These are phyloP conservation scores for Atherinomorus stipes DNA, from an alignment of 2,113 vertebrate species.

Conservation along the genomic window DNA sequence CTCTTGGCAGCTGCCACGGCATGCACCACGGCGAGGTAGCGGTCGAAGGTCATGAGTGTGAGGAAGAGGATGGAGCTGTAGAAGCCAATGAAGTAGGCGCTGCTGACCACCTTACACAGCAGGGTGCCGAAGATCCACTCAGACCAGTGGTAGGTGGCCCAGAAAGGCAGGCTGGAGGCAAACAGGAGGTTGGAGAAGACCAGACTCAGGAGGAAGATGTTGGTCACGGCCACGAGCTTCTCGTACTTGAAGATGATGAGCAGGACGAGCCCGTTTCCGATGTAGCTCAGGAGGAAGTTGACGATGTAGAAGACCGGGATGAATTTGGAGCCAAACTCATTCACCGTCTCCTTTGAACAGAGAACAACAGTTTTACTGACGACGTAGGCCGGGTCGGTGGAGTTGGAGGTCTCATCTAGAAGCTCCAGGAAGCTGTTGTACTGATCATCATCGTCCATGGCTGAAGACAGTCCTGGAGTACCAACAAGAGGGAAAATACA, in stretches of 20 bases:
- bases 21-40: slow-evolving; percentile 85
- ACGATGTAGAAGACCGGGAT: slow-evolving; percentile 77
- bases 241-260: slow-evolving; percentile 82
- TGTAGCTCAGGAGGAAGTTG: slow-evolving; percentile 80
- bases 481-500: too few species aligned
- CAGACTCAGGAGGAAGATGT: slow-evolving; percentile 85
- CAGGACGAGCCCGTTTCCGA: slow-evolving; percentile 83
- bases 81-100: slow-evolving; percentile 81
- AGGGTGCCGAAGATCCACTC: slow-evolving; percentile 81
- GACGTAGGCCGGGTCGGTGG: slow-evolving; percentile 41
- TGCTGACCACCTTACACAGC: slow-evolving; percentile 82
- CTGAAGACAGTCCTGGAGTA: slow-evolving; percentile 31
- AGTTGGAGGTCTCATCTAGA: accelerated
- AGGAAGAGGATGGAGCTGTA: slow-evolving; percentile 86
- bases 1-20: slow-evolving; percentile 72
- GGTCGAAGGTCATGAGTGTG: slow-evolving; percentile 84
- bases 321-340: slow-evolving; percentile 65
- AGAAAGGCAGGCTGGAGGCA: slow-evolving; percentile 81
- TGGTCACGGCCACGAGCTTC: slow-evolving; percentile 80
- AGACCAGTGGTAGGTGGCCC: slow-evolving; percentile 71
- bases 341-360: slow-evolving; percentile 55
- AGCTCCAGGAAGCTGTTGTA: accelerated
- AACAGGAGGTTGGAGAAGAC: slow-evolving; percentile 84
- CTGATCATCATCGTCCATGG: slow-evolving; percentile 14
- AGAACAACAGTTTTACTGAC: not conserved